Conservation (phyloP, 2,113 vertebrate species). For the Hystrix brachyura region DNA sequence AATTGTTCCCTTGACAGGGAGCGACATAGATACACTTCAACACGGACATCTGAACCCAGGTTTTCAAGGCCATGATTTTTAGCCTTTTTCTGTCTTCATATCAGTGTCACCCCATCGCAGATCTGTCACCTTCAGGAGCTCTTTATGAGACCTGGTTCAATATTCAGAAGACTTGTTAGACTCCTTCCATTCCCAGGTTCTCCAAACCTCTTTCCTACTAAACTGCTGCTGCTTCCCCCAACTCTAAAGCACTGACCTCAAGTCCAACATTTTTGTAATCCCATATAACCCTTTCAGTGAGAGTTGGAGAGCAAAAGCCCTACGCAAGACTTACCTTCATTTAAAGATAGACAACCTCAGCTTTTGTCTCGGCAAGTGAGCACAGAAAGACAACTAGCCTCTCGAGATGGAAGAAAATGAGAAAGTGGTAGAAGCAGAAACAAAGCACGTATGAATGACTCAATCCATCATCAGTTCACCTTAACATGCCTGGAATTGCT, state of each 20-base stretch:
- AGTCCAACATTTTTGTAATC: background rate
- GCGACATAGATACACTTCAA: background rate
- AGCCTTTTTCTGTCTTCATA: background rate
- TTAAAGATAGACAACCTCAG: background rate
- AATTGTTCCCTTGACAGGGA: background rate
- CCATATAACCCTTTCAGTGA: background rate
- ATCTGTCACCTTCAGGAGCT: background rate
- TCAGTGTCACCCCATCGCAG: background rate
- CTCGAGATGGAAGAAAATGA: conserved; percentile 2
- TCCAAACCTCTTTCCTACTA: background rate
- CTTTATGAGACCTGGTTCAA: background rate
- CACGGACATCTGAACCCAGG: background rate
- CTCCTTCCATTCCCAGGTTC: background rate
- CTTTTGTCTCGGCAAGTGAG: background rate
- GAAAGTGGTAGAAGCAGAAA: background rate
- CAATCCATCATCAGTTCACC: background rate
- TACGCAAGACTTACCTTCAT: background rate
- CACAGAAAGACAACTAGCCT: background rate
- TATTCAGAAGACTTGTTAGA: background rate
- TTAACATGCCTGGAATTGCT: background rate
- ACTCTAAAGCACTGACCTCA: background rate
- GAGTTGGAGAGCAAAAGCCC: background rate
- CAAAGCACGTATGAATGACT: background rate
- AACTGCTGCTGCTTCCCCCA: background rate
- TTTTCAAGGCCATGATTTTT: background rate